Conservation (phyloP, 2,113 vertebrate species). For the Melanostigma gelatinosum region DNA sequence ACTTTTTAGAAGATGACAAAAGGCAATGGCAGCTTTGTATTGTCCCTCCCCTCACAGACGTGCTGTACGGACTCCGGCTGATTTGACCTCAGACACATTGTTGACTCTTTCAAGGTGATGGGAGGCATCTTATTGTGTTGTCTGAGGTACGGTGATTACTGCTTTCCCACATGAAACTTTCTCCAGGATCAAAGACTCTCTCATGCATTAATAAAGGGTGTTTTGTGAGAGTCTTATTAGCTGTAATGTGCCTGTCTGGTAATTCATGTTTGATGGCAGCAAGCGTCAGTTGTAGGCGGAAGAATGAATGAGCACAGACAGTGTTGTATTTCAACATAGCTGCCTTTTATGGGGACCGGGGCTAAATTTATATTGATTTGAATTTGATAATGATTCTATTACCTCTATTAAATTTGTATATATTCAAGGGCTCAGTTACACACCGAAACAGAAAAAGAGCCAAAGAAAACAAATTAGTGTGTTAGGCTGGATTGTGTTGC, state of each 20-base stretch:
- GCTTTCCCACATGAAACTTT: slow-evolving; percentile 73
- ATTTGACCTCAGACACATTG: slow-evolving; percentile 69
- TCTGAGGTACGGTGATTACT: slow-evolving; percentile 66
- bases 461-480: slow-evolving; percentile 86
- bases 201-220: slow-evolving; percentile 81
- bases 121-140: slow-evolving; percentile 75
- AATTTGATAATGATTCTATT: slow-evolving; percentile 89
- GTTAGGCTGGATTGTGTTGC: slow-evolving; percentile 84
- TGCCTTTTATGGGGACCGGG: slow-evolving; percentile 81
- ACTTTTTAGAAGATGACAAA: slow-evolving; percentile 18
- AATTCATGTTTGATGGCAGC: slow-evolving; percentile 80
- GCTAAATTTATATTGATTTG: slow-evolving; percentile 86
- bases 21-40: slow-evolving; percentile 32
- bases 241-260: slow-evolving; percentile 81
- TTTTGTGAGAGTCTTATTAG: slow-evolving; percentile 82
- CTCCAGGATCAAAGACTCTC: slow-evolving; percentile 78
- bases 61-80: slow-evolving; percentile 33
- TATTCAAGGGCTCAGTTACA: slow-evolving; percentile 83
- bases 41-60: slow-evolving; percentile 45
- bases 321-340: slow-evolving; percentile 86
- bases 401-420: slow-evolving; percentile 86
- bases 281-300: slow-evolving; percentile 75
- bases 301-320: slow-evolving; percentile 77
- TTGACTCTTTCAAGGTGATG: slow-evolving; percentile 72
- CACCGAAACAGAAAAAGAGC: slow-evolving; percentile 73